Evolutionary conservation across 1,140 invertebrate genomes (phyloP).

Genomic region (Rhagoletis pomonella): DNA sequence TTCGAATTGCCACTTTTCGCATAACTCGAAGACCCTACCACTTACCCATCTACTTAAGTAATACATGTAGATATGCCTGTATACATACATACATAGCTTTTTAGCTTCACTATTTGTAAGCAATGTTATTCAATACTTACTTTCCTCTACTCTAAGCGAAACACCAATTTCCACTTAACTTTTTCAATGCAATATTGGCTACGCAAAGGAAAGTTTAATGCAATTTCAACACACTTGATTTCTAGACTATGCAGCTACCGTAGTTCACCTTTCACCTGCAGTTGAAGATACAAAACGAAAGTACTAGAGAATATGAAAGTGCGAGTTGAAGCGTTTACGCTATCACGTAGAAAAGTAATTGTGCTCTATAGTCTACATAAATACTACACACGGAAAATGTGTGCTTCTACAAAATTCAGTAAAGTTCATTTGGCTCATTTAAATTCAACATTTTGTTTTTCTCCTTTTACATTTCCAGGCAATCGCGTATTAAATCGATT

Average conservation of each 20-base stretch:
- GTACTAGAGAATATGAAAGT: not conserved
- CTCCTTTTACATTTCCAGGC: slow-evolving; percentile 58
- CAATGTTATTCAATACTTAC: too few relatives aligned
- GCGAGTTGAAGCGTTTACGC: not conserved
- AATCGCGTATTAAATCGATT: slow-evolving; percentile 72
- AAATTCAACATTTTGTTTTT: not conserved
- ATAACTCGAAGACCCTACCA: too few relatives aligned
- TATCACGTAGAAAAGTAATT: slow-evolving; percentile 5
- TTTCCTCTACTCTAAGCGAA: too few relatives aligned
- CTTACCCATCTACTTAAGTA: too few relatives aligned
- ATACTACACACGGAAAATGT: not conserved
- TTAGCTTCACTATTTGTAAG: too few relatives aligned
- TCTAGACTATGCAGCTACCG: not conserved
- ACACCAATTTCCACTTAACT: too few relatives aligned
- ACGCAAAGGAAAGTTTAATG: too few relatives aligned
- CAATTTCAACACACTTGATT: slow-evolving; percentile 16
- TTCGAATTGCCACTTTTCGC: too few relatives aligned
- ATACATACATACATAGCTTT: too few relatives aligned
- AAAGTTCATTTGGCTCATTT: too few relatives aligned
- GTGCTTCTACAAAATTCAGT: not conserved
- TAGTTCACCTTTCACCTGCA: slow-evolving; percentile 48
- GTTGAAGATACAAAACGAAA: slow-evolving; percentile 1
- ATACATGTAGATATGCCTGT: too few relatives aligned
- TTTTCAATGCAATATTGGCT: too few relatives aligned
- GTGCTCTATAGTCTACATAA: not conserved